Evolutionary conservation across 2,797 vertebrate species (phyloP).

Genomic region (Falco biarmicus): DNA sequence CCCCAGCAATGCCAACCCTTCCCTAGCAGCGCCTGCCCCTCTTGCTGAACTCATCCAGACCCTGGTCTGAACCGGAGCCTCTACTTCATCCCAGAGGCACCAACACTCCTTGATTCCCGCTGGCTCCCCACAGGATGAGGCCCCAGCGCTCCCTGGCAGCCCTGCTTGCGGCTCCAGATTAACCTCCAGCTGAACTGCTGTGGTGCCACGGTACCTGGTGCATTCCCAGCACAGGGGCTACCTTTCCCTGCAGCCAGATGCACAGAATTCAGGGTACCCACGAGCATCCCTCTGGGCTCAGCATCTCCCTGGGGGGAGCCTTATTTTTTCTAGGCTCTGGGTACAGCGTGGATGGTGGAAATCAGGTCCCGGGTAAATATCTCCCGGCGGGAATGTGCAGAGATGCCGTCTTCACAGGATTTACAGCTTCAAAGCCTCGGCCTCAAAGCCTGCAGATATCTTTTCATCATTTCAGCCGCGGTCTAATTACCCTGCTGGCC

Average conservation of each 20-base stretch:
- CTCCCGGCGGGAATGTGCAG: conserved; percentile 1
- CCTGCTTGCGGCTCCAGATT: rapidly evolving
- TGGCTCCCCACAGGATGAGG: rapidly evolving
- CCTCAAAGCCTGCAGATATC: conserved; percentile 72
- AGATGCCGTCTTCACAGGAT: conserved; percentile 60
- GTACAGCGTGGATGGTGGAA: neutral
- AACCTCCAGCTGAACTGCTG: neutral
- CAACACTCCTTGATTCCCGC: rapidly evolving
- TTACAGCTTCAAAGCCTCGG: conserved; percentile 69
- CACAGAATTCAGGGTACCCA: neutral
- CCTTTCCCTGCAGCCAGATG: neutral
- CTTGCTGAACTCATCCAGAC: neutral
- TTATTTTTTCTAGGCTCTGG: neutral
- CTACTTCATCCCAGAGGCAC: rapidly evolving
- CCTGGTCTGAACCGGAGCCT: rapidly evolving
- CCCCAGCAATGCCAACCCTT: rapidly evolving
- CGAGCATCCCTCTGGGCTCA: neutral
- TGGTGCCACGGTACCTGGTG: rapidly evolving
- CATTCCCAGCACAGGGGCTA: rapidly evolving
- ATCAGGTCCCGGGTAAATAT: conserved; percentile 44
- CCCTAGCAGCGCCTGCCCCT: rapidly evolving
- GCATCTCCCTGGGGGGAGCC: neutral
- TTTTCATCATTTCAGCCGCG: conserved; percentile 69
- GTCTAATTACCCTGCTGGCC: conserved; percentile 65
- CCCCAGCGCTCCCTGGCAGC: rapidly evolving